Base-by-base conservation (phyloP, 1,140 invertebrate species). In the Drosophila tristis region DNA sequence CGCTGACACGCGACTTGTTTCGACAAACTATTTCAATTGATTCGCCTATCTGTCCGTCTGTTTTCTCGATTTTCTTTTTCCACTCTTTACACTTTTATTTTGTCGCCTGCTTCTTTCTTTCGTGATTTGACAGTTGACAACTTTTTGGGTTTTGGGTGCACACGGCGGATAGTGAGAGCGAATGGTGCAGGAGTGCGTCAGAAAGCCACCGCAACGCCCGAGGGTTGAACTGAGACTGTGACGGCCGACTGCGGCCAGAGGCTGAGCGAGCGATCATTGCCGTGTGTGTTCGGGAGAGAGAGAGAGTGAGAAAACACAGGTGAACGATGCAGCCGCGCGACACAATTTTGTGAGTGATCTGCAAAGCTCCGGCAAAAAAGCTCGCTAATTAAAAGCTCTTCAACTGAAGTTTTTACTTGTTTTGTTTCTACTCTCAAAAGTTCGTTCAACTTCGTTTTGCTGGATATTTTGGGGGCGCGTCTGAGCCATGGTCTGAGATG, bases 211-310 rank as follows among this genome's bases (percentile, higher is more conserved):
- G 58, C 84, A 78, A 63, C 64, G 80, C 85, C 72, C 85, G 84
- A 87, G 84, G 85, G 84, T 87, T 87, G 72, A 79, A 89, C 62
- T 70, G 57, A 80, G 56, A 87, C 84, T 87, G 84, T 84, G 80
- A 29, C 29, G 63, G 66, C 64, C 9, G 31, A 11, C 31, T 35
- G 31, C 4, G 35, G 35, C 35, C 35, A 58, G 67, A 50, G 57
- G 65, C 42, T 65, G 35, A 13, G 43, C 51, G 50, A 53, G 11
- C 29, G 39, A 77, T 45, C 57, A 31, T 15, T 42, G 39, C 47
- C 59, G 59, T 20, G 44, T 29, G 66, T 54, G 60, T 55, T 47
- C 50, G 58, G 9, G 54, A 70, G 47, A 73, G 43, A 15, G 9
- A 35, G 56, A 43, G 58, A 50, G 70, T 31, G 61, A 6, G 35